Conservation (phyloP, 2,888 invertebrate species). For the Stenchaetothrips biformis region DNA sequence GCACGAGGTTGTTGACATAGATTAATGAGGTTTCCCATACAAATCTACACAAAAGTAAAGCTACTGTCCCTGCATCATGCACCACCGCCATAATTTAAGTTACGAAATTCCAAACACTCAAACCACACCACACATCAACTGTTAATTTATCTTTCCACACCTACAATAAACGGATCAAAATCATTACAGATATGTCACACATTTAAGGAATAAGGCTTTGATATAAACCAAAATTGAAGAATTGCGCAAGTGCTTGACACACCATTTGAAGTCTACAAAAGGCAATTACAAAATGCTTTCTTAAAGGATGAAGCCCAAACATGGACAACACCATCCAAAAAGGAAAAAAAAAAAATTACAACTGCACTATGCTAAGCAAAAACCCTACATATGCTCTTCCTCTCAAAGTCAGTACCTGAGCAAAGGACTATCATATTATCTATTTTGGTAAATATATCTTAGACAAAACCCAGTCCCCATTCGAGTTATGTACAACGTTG, state of each 20-base stretch:
- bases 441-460: not conserved
- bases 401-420: not conserved
- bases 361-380: not conserved
- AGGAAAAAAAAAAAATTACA: not conserved
- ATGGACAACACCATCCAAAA: not conserved
- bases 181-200: not conserved
- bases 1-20: not conserved
- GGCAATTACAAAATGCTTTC: not conserved
- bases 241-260: not conserved
- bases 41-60: not conserved
- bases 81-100: not conserved
- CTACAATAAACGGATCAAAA: not conserved
- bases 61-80: not conserved
- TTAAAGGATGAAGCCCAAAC: not conserved
- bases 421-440: not conserved
- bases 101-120: not conserved
- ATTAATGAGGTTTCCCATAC: not conserved
- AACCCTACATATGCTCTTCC: not conserved
- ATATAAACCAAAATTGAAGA: not conserved
- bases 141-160: not conserved
- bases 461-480: not conserved
- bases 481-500: too few species aligned
- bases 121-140: constrained; percentile 7
- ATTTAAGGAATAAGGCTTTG: not conserved
- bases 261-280: not conserved